These are phyloP conservation scores for Condylura cristata DNA, from an alignment of 2,113 vertebrate genomes.

Conservation along the genomic window DNA sequence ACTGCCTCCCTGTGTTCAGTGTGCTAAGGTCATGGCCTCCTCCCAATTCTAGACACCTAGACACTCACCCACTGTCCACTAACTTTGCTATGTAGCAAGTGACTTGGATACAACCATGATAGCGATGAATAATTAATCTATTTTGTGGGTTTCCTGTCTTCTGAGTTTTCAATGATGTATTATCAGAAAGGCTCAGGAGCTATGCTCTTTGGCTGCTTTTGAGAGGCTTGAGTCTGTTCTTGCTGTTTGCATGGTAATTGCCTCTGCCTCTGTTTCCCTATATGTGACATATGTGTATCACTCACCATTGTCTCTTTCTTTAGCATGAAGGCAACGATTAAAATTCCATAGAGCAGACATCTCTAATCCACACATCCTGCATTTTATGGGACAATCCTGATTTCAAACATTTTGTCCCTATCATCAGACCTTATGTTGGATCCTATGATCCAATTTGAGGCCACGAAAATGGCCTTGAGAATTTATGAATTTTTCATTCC, in stretches of 20 bases:
- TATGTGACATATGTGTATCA: background rate
- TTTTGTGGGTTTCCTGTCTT: background rate
- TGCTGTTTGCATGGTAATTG: no score
- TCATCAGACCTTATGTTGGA: background rate
- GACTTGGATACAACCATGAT: background rate
- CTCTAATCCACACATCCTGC: background rate
- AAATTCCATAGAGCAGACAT: background rate
- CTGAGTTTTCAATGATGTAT: background rate
- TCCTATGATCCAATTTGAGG: background rate
- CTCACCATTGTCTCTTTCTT: background rate
- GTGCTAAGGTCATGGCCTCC: background rate
- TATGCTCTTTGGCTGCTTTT: background rate
- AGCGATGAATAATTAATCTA: background rate
- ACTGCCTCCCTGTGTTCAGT: fast-evolving
- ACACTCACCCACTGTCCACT: no score
- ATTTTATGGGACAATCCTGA: background rate
- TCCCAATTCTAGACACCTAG: no score
- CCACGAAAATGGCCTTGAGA: background rate
- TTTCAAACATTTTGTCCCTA: background rate
- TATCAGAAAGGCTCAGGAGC: background rate
- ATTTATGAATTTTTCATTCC: background rate
- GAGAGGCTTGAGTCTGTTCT: background rate
- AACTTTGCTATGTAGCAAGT: background rate
- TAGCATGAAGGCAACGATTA: background rate
- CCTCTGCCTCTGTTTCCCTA: background rate